Percentiles rank a stretch among this genome's conserved stretches.
Evolutionary conservation across 2,888 invertebrate genomes (phyloP).

Genomic region (Pelosia muscerda): DNA sequence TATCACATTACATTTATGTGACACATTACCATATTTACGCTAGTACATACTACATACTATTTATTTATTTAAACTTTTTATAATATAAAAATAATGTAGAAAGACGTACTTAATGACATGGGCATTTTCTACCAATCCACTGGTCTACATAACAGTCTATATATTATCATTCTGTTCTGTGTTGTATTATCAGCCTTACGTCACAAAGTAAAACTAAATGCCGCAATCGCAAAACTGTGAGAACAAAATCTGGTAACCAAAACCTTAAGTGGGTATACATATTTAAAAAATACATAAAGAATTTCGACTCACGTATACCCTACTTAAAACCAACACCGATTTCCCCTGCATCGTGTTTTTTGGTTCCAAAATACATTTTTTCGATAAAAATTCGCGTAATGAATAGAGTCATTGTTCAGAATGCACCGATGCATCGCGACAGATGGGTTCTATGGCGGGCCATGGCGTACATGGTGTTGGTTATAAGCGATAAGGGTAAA

Average conservation of each 20-base stretch:
- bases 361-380: slow-evolving; percentile 65
- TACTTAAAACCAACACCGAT: slow-evolving; percentile 28
- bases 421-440: slow-evolving; percentile 71
- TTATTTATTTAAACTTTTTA: no score
- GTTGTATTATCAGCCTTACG: no score
- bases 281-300: not conserved
- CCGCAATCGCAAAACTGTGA: no score
- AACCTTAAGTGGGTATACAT: not conserved
- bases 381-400: slow-evolving; percentile 67
- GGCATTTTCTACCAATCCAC: no score
- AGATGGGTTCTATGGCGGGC: slow-evolving; percentile 63
- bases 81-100: no score
- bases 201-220: no score
- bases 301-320: slow-evolving; percentile 15
- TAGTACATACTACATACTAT: no score
- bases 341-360: slow-evolving; percentile 65
- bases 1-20: no score
- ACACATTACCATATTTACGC: no score
- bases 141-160: no score
- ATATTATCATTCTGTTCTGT: no score
- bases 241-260: not conserved
- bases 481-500: slow-evolving; percentile 76
- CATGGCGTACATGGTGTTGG: slow-evolving; percentile 42
- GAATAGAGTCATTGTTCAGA: slow-evolving; percentile 74
- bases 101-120: no score